Evolutionary conservation across 2,888 invertebrate species (phyloP).

Genomic region (Epinotia demarniana): DNA sequence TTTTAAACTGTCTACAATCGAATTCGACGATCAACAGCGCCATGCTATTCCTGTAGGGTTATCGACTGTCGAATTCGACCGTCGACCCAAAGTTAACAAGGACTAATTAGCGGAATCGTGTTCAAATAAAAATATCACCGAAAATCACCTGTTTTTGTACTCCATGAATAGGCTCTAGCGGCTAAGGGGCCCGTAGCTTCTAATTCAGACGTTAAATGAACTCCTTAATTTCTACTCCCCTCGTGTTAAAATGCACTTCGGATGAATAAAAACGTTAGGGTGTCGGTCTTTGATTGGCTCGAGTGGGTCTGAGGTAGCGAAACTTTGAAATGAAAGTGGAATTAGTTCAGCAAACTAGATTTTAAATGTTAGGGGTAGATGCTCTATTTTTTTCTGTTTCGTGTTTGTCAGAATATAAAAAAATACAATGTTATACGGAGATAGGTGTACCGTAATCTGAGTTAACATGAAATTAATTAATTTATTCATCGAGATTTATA

Average conservation of each 20-base stretch:
- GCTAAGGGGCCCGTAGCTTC: constrained; percentile 23
- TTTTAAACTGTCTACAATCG: too few species aligned
- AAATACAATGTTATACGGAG: too few species aligned
- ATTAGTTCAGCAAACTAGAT: background rate
- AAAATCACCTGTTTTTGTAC: background rate
- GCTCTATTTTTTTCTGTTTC: too few species aligned
- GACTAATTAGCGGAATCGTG: too few species aligned
- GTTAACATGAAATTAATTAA: too few species aligned
- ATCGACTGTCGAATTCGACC: too few species aligned
- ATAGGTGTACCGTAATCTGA: too few species aligned
- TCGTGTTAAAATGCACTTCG: constrained; percentile 41
- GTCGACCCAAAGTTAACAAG: too few species aligned
- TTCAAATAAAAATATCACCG: background rate
- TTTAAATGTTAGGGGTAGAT: background rate
- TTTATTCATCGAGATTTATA: too few species aligned
- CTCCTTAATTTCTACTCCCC: constrained; percentile 38
- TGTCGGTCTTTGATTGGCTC: constrained; percentile 40
- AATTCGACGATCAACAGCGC: too few species aligned
- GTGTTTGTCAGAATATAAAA: too few species aligned
- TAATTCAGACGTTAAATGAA: constrained; percentile 42
- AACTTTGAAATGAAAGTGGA: constrained; percentile 23
- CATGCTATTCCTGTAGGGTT: too few species aligned
- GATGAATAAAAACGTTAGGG: constrained; percentile 38
- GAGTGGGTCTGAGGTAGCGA: constrained; percentile 20
- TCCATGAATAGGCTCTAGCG: constrained; percentile 6